Evolutionary conservation across 2,113 vertebrate species (phyloP).

Genomic region (Emydocephalus ijimae): DNA sequence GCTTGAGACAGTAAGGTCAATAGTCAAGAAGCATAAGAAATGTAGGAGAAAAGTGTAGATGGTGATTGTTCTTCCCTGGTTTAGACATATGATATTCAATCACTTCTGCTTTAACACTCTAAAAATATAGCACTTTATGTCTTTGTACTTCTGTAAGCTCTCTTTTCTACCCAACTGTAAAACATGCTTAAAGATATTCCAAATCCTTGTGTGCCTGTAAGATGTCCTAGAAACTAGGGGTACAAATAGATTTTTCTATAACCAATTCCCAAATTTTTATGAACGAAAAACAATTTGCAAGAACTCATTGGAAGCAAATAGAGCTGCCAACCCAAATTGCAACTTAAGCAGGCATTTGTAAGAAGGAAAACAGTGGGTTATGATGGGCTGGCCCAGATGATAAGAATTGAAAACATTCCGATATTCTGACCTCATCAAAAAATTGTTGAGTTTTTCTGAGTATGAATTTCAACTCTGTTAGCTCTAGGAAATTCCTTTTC

Average conservation of each 20-base stretch:
- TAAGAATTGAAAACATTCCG: conserved; percentile 30
- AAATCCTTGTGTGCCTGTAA: not conserved
- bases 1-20: not conserved
- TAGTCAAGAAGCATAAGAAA: not conserved
- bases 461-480: conserved; percentile 97
- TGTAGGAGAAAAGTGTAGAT: not conserved
- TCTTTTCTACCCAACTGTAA: not conserved
- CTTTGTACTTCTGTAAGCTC: not conserved
- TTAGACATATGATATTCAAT: not conserved
- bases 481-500: conserved; percentile 96
- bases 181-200: not conserved
- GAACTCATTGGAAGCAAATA: conserved; percentile 57
- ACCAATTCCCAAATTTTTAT: conserved; percentile 37
- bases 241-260: not conserved
- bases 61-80: not conserved
- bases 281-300: conserved; percentile 57
- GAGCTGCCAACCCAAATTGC: conserved; percentile 46
- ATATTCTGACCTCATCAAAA: conserved; percentile 94
- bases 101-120: not conserved
- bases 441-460: conserved; percentile 97
- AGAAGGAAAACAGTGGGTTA: conserved; percentile 58
- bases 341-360: conserved; percentile 50
- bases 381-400: conserved; percentile 40
- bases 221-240: not conserved
- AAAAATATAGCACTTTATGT: not conserved